Evolutionary conservation across 2,797 vertebrate species (phyloP).

Genomic region (Pygocentrus nattereri): DNA sequence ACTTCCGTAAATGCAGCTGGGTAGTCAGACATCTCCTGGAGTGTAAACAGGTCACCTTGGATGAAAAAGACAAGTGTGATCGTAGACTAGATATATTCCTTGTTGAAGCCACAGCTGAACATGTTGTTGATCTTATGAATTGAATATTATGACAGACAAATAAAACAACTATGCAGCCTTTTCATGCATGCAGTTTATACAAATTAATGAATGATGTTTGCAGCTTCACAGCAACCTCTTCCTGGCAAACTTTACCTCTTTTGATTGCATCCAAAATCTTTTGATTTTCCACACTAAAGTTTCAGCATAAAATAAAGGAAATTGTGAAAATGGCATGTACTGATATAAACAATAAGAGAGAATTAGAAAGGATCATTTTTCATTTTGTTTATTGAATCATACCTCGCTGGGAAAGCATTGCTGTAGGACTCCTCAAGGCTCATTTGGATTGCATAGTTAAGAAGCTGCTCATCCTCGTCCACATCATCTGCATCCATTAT

Average conservation of each 20-base stretch:
- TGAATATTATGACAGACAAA: background rate
- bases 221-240: background rate
- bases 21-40: constrained; percentile 80
- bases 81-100: background rate
- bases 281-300: constrained; percentile 74
- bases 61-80: background rate
- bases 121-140: no score
- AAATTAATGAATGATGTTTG: background rate
- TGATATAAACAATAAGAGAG: background rate
- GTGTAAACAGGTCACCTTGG: constrained; percentile 81
- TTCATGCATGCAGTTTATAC: background rate
- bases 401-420: constrained; percentile 73
- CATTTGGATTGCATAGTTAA: constrained; percentile 78
- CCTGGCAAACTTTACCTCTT: constrained; percentile 72
- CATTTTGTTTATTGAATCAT: constrained; percentile 25
- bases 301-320: constrained; percentile 59
- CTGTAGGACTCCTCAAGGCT: constrained; percentile 82
- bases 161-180: background rate
- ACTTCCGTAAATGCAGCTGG: constrained; percentile 83
- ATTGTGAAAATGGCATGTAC: constrained; percentile 11
- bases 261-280: constrained; percentile 81
- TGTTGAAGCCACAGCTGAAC: background rate
- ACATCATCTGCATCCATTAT: constrained; percentile 77
- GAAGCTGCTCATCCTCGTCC: constrained; percentile 79
- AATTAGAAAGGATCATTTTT: background rate